phyloP scores from a whole-genome alignment of 2,113 vertebrate species.

The Acanthochromis polyacanthus region DNA sequence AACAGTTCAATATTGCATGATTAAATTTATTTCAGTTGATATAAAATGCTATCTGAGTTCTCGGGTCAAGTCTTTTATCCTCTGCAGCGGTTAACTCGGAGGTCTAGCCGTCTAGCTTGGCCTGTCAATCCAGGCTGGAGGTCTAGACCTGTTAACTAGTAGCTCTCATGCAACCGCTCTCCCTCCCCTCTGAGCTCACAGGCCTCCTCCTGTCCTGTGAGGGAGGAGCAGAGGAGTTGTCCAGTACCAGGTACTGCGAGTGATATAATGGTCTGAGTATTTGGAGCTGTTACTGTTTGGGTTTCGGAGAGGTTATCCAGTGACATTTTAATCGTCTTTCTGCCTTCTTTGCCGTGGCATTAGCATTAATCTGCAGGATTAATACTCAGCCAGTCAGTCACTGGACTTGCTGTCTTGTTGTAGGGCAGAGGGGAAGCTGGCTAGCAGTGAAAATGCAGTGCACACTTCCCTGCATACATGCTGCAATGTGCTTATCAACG shows the following conservation, averaged over 20 bases:
- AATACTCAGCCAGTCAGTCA: conserved; percentile 71
- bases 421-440: conserved; percentile 38
- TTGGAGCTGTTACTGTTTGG: conserved; percentile 78
- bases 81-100: conserved; percentile 32
- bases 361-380: conserved; percentile 81
- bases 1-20: neutral
- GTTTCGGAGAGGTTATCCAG: conserved; percentile 80
- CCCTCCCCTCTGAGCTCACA: conserved; percentile 6
- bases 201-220: conserved; percentile 21
- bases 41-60: neutral
- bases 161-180: conserved; percentile 12
- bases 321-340: conserved; percentile 86
- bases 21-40: neutral
- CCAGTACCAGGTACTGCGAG: conserved; percentile 73
- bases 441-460: conserved; percentile 29
- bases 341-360: conserved; percentile 77
- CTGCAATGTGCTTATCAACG: conserved; percentile 53
- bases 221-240: conserved; percentile 61
- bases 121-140: conserved; percentile 58
- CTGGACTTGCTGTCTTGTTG: conserved; percentile 65
- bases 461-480: conserved; percentile 22
- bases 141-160: conserved; percentile 57
- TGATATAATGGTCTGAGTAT: conserved; percentile 75
- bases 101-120: conserved; percentile 54
- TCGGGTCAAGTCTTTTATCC: conserved; percentile 8